A percentile compares a stretch with the other conserved stretches of the same genome.
Conservation (phyloP, 1,140 invertebrate genomes). For the Monomorium pharaonis region DNA sequence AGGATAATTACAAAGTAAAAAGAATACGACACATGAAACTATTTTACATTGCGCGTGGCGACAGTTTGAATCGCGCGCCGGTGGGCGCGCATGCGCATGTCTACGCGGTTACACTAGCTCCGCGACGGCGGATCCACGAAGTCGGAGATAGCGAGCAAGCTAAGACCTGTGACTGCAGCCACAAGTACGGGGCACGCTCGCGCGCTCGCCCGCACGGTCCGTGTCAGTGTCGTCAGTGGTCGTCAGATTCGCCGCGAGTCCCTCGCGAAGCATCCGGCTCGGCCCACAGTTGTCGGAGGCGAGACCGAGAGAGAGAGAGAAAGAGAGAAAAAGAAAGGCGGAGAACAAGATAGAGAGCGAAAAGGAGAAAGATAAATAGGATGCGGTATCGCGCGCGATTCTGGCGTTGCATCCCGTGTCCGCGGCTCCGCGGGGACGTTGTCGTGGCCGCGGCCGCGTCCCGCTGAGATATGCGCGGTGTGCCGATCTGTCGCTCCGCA, state of each 20-base stretch:
- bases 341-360: background rate
- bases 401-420: constrained; percentile 68
- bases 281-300: background rate
- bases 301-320: background rate
- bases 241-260: constrained; percentile 55
- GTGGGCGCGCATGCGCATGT: background rate
- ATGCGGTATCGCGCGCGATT: constrained; percentile 76
- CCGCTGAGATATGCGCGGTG: constrained; percentile 62
- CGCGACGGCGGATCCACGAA: constrained; percentile 26
- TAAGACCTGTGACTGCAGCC: too few relatives aligned
- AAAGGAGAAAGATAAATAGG: constrained; percentile 60
- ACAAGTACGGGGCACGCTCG: constrained; percentile 43
- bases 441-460: constrained; percentile 50
- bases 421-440: constrained; percentile 68
- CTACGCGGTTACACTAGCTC: too few relatives aligned
- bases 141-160: background rate
- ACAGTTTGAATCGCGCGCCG: constrained; percentile 1
- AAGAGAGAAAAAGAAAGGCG: background rate
- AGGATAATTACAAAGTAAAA: background rate
- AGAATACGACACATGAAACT: background rate
- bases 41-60: too few relatives aligned
- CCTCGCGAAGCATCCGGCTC: constrained; percentile 29
- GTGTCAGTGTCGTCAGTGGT: constrained; percentile 67
- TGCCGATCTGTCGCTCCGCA: constrained; percentile 40
- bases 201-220: background rate